Evolutionary conservation across 2,113 vertebrate species (phyloP), one percentile per base, ranked within the genome.

Genomic region (Dasyurus viverrinus): DNA sequence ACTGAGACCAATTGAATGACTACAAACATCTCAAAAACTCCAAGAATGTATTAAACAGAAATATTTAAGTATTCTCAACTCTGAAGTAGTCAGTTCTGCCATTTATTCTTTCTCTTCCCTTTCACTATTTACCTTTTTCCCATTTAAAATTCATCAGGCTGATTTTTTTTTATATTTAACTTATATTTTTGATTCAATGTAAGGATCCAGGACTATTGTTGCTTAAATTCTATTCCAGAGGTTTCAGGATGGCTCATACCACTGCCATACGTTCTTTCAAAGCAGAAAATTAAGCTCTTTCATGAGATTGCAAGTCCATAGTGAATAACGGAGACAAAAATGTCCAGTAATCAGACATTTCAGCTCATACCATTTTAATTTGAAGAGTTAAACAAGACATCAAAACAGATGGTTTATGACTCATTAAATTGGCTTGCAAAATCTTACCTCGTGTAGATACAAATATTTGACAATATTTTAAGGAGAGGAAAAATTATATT

Each of bases 311-410:
- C 92, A 93, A 97, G 92, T 95, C n/a, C 92, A 7, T 53, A 68
- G 89, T 2, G 22, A 92, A 89, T 1, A 27, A 50, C 68, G 60
- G 57, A 50, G 92, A 90, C 89, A 53, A 12, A 95, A 97, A 93
- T 95, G 96, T 89, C 96, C 26, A 30, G 27, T 27, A 27, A 93
- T 93, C 90, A 90, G 92, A 93, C 95, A 96, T 95, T 96, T 91
- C 36, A 23, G 19, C 91, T 46, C 57, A 54, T 84, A 96, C 53
- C 95, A 95, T 96, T 94, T 95, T 53, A 90, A 53, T 26, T 54
- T 92, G 60, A 60, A 57, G 54, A 54, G 6, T 26, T 53, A 95
- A 84, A 95, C 42, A 84, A 54, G 92, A 91, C 19, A 91, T 54
- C 92, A n/a, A 89, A 12, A 36, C 52, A 91, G 90, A 55, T 89